Conservation (phyloP, 2,113 vertebrate genomes). For the Collichthys lucidus region DNA sequence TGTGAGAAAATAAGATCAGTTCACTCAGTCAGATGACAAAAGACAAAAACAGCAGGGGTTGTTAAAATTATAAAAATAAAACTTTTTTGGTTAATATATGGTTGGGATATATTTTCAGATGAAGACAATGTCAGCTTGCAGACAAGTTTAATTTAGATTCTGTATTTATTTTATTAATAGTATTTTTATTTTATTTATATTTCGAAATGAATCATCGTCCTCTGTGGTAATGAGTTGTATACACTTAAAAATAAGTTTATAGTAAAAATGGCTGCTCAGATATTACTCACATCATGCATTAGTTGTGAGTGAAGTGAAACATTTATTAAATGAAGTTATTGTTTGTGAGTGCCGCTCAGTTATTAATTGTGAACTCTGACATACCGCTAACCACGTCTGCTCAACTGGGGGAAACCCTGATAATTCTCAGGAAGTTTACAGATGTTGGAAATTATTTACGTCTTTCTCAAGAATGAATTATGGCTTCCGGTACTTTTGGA, state of each 20-base stretch:
- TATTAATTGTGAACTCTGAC: neutral
- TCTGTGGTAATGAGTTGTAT: neutral
- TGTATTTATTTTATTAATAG: neutral
- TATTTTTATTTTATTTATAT: too few relatives aligned
- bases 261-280: neutral
- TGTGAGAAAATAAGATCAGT: neutral
- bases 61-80: neutral
- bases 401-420: neutral
- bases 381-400: neutral
- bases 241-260: neutral
- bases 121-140: too few relatives aligned
- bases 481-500: too few relatives aligned
- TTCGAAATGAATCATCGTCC: too few relatives aligned
- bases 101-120: neutral
- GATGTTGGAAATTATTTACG: neutral
- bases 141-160: neutral
- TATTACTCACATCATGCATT: too few relatives aligned
- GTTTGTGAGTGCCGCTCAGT: neutral
- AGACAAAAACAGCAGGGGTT: neutral
- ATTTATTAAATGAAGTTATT: neutral
- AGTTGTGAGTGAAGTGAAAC: too few relatives aligned
- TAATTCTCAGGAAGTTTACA: neutral
- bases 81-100: neutral
- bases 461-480: neutral
- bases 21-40: neutral